These are phyloP conservation scores for Chaetorhynchus papuensis DNA, from an alignment of 2,113 vertebrate species.

Conservation along the genomic window DNA sequence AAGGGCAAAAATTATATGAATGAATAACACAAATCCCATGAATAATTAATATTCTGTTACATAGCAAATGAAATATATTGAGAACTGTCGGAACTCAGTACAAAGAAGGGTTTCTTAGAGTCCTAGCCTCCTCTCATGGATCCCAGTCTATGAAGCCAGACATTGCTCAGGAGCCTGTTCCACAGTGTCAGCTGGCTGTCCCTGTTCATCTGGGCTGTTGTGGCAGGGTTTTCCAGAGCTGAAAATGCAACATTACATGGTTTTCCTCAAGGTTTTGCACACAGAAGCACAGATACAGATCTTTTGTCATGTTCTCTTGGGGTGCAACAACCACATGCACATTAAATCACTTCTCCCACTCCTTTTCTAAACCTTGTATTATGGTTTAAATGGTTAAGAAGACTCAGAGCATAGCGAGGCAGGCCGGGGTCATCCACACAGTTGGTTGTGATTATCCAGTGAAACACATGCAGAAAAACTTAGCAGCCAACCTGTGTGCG, in stretches of 20 bases:
- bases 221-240: not conserved
- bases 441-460: not conserved
- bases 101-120: not conserved
- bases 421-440: not conserved
- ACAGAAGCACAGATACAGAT: not conserved
- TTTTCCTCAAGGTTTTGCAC: not conserved
- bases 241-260: not conserved
- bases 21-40: not conserved
- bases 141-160: not conserved
- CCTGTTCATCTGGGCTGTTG: not conserved
- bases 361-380: not conserved
- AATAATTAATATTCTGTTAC: not conserved
- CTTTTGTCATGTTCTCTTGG: not conserved
- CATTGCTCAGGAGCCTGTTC: not conserved
- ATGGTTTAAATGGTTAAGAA: not conserved
- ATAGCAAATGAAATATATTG: not conserved
- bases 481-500: not conserved
- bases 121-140: not conserved
- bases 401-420: not conserved
- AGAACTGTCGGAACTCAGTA: not conserved
- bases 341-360: not conserved
- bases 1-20: not conserved
- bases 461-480: not conserved
- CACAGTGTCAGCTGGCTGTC: not conserved
- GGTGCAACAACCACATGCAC: not conserved